Conservation (phyloP, 2,797 vertebrate species). For the Danio tinwini region DNA sequence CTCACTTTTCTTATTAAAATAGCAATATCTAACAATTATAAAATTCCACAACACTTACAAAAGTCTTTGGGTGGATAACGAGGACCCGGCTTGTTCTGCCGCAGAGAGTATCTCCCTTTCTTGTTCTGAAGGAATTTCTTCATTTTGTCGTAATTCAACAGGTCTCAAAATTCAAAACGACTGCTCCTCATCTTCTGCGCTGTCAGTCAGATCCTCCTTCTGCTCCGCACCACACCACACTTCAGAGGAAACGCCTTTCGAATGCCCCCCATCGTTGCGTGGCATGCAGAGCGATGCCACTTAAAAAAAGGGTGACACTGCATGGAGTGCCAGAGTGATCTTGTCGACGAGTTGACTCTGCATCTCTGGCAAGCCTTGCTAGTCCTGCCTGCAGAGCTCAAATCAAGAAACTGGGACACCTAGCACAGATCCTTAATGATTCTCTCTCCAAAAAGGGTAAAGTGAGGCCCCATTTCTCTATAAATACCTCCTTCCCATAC, state of each 20-base stretch:
- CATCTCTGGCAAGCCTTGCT: constrained; percentile 65
- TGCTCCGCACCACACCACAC: constrained; percentile 5
- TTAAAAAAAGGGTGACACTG: constrained; percentile 66
- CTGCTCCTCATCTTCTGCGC: constrained; percentile 57
- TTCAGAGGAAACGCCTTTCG: constrained; percentile 30
- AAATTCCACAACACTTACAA: constrained; percentile 80
- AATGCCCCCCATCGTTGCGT: constrained; percentile 62
- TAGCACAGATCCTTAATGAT: constrained; percentile 81
- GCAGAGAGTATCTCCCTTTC: constrained; percentile 74
- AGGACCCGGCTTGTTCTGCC: constrained; percentile 73
- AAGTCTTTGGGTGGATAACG: constrained; percentile 79
- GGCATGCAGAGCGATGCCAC: constrained; percentile 59
- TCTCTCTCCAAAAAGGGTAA: constrained; percentile 84
- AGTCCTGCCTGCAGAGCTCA: constrained; percentile 77
- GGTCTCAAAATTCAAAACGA: constrained; percentile 58
- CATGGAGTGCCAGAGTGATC: constrained; percentile 65
- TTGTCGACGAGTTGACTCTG: constrained; percentile 73
- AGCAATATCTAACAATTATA: not conserved
- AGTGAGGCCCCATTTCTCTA: constrained; percentile 86
- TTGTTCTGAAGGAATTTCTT: constrained; percentile 77
- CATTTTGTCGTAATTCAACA: constrained; percentile 65
- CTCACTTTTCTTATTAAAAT: not conserved
- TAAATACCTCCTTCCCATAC: constrained; percentile 82
- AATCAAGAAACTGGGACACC: constrained; percentile 84
- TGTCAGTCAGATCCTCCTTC: constrained; percentile 40